These are phyloP conservation scores for Acanthosoma haemorrhoidale DNA, from an alignment of 2,888 invertebrate species.

Conservation along the genomic window DNA sequence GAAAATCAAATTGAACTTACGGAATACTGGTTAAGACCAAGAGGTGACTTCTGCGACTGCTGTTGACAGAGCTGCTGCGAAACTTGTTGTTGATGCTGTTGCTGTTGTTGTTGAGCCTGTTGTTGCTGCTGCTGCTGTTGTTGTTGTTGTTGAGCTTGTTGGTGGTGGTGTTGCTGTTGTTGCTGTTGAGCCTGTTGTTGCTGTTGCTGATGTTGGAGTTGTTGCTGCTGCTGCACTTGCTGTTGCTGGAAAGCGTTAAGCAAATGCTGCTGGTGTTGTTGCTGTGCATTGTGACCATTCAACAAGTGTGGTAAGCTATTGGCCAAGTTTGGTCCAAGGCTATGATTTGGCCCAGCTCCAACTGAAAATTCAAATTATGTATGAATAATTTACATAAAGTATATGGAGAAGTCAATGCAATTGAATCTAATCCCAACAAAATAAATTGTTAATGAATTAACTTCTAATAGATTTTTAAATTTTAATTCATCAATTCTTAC, in stretches of 20 bases:
- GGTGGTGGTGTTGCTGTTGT: constrained; percentile 30
- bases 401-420: too few relatives aligned
- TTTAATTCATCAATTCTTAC: neutral
- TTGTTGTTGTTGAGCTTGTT: constrained; percentile 38
- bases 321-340: constrained; percentile 34
- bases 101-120: constrained; percentile 31
- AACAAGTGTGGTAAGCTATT: constrained; percentile 38
- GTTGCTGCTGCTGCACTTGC: constrained; percentile 40
- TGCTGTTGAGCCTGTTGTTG: constrained; percentile 46
- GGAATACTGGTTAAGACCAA: constrained; percentile 33
- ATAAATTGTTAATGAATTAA: too few relatives aligned
- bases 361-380: constrained; percentile 28
- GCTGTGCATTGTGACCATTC: constrained; percentile 38
- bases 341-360: constrained; percentile 36
- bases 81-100: constrained; percentile 33
- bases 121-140: constrained; percentile 24
- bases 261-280: constrained; percentile 58
- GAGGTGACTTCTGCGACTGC: constrained; percentile 36
- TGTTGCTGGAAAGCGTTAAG: constrained; percentile 51
- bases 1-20: constrained; percentile 25
- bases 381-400: constrained; percentile 3
- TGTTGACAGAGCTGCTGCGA: constrained; percentile 36
- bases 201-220: constrained; percentile 48
- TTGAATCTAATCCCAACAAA: too few relatives aligned
- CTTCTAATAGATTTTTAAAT: neutral